phyloP scores from a whole-genome alignment of 2,797 vertebrate species.

The Pantherophis alleghaniensis region DNA sequence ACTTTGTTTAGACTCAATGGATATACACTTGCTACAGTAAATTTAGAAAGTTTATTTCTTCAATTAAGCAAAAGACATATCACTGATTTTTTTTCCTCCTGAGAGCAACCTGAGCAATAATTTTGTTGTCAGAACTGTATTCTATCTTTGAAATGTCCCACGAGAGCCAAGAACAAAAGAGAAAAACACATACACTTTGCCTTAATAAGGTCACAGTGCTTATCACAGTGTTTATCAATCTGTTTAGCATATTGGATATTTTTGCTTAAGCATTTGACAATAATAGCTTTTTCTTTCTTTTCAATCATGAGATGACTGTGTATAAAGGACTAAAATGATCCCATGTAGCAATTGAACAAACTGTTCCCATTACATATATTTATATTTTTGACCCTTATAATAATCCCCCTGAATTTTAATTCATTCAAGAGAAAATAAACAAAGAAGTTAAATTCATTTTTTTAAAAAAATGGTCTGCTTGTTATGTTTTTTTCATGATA shows the following conservation, averaged over 20 bases:
- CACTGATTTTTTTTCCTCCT: neutral
- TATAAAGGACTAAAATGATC: neutral
- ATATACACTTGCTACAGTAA: neutral
- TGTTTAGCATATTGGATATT: slow-evolving; percentile 48
- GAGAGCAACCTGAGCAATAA: slow-evolving; percentile 14
- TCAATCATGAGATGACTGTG: neutral
- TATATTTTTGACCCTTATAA: slow-evolving; percentile 17
- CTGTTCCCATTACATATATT: neutral
- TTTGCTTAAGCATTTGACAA: slow-evolving; percentile 7
- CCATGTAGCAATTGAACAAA: neutral
- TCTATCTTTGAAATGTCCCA: slow-evolving; percentile 15
- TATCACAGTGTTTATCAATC: slow-evolving; percentile 31
- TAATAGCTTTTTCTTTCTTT: slow-evolving; percentile 8
- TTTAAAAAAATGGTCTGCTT: neutral
- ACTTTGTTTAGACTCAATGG: neutral
- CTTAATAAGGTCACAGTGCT: slow-evolving; percentile 49
- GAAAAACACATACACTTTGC: slow-evolving; percentile 30
- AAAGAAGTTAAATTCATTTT: neutral
- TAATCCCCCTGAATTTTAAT: slow-evolving; percentile 3
- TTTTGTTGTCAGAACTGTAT: slow-evolving; percentile 34
- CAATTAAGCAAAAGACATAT: slow-evolving; percentile 30
- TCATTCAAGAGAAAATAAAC: neutral
- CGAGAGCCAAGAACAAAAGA: slow-evolving; percentile 36
- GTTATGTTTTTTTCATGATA: neutral
- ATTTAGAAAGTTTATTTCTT: slow-evolving; percentile 20